Evolutionary conservation across 2,113 vertebrate genomes (phyloP).

Genomic region (Rattus norvegicus): DNA sequence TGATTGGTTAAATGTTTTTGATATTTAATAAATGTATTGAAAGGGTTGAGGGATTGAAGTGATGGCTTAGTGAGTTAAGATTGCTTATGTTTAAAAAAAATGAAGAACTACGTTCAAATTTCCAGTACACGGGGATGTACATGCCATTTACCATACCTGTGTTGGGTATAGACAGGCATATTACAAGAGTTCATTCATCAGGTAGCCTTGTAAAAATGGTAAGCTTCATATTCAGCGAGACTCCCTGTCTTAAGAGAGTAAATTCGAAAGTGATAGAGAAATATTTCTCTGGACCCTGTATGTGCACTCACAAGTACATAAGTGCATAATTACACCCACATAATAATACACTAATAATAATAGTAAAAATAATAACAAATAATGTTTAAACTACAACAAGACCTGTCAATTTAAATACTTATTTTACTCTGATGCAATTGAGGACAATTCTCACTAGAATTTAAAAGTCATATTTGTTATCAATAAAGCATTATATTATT

Average conservation of each 20-base stretch:
- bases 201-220: not conserved
- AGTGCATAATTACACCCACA: not conserved
- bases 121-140: too few relatives aligned
- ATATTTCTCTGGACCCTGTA: too few relatives aligned
- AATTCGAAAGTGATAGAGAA: not conserved
- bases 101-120: not conserved
- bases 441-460: not conserved
- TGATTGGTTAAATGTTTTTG: not conserved
- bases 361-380: not conserved
- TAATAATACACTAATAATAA: not conserved
- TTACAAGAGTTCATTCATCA: not conserved
- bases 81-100: not conserved
- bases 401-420: slow-evolving; percentile 46
- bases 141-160: not conserved
- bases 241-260: not conserved
- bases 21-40: slow-evolving; percentile 45
- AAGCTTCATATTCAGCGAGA: not conserved
- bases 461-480: slow-evolving; percentile 36
- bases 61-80: too few relatives aligned
- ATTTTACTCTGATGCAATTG: not conserved
- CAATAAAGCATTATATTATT: not conserved
- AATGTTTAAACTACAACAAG: not conserved
- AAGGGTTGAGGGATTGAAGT: not conserved
- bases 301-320: not conserved
- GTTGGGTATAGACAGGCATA: not conserved